Percentiles rank a stretch among this genome's conserved stretches.
Conservation (phyloP, 2,113 vertebrate genomes). For the Rynchops niger region DNA sequence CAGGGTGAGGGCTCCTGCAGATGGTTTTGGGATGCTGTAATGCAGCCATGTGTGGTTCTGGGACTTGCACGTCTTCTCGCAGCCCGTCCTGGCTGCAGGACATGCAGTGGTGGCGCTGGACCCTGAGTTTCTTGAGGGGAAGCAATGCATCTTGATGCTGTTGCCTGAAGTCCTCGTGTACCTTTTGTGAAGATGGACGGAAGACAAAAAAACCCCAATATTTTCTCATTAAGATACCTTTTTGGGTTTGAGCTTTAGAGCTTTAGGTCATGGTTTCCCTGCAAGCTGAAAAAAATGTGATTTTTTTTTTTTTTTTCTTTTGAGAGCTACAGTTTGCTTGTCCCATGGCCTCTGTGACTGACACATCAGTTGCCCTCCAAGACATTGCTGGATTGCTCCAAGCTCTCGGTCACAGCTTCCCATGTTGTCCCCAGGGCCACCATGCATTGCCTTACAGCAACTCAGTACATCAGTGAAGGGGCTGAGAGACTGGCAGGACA, state of each 20-base stretch:
- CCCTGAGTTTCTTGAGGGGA: fast-evolving
- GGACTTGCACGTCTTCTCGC: neutral
- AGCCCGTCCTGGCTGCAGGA: neutral
- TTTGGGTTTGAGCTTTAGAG: neutral
- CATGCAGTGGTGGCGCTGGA: neutral
- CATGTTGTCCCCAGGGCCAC: neutral
- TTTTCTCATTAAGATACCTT: neutral
- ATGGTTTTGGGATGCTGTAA: neutral
- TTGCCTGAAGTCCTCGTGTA: neutral
- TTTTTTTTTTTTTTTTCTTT: neutral
- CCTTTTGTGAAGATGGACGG: neutral
- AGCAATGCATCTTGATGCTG: neutral
- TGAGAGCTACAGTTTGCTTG: neutral
- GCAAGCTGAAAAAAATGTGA: neutral
- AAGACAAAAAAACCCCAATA: fast-evolving
- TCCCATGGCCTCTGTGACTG: neutral
- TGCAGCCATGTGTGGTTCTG: neutral
- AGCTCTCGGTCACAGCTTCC: neutral
- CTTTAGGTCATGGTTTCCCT: neutral
- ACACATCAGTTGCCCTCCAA: neutral
- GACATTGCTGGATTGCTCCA: neutral
- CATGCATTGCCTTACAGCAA: fast-evolving
- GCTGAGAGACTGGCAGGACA: neutral
- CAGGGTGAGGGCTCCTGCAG: neutral
- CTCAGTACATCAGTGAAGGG: neutral